phyloP scores from a whole-genome alignment of 2,797 vertebrate genomes.

The Meriones psammophilus region DNA sequence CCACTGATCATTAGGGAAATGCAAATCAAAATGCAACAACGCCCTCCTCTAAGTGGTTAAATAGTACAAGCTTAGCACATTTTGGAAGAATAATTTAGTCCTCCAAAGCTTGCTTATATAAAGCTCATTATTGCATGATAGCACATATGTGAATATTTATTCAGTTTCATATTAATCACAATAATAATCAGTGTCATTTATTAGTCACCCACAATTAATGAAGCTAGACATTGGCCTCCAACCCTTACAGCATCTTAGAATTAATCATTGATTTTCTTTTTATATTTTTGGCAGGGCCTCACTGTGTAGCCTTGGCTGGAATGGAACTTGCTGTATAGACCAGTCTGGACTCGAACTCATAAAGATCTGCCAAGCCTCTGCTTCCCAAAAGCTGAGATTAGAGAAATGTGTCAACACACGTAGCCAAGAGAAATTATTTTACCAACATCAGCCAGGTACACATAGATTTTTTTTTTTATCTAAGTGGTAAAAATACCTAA shows the following conservation, averaged over 20 bases:
- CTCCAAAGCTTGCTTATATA: conserved; percentile 15
- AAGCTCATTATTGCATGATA: conserved; percentile 3
- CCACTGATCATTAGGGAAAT: background rate
- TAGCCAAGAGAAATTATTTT: conserved; percentile 9
- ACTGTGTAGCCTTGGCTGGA: background rate
- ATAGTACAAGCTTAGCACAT: background rate
- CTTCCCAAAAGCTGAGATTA: background rate
- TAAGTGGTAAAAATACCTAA: too few species aligned
- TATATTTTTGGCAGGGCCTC: background rate
- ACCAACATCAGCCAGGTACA: background rate
- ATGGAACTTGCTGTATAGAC: background rate
- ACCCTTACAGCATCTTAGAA: conserved; percentile 15
- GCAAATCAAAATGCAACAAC: background rate
- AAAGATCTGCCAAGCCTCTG: background rate
- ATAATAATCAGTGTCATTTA: conserved; percentile 34
- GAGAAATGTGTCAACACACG: background rate
- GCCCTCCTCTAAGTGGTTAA: background rate
- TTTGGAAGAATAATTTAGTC: background rate
- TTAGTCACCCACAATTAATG: background rate
- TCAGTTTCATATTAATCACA: background rate
- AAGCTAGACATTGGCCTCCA: background rate
- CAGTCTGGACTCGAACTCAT: background rate
- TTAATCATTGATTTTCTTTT: conserved; percentile 5
- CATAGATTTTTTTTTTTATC: background rate
- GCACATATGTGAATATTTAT: conserved; percentile 45